These are phyloP conservation scores for Morelia viridis DNA, from an alignment of 2,797 vertebrate species.

Conservation along the genomic window DNA sequence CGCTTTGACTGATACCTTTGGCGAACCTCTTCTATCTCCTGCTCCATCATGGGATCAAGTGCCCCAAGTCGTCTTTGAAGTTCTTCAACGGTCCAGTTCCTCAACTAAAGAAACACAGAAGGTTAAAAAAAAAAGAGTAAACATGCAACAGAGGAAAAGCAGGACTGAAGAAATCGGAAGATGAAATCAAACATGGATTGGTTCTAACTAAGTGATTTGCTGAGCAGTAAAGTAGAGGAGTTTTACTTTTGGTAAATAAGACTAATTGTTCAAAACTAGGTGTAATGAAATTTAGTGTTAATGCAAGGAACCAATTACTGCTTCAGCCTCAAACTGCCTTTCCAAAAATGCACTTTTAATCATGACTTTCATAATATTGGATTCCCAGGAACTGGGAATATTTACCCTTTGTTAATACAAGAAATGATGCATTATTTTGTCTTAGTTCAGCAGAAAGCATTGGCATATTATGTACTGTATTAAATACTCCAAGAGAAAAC, in stretches of 20 bases:
- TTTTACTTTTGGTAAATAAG: background rate
- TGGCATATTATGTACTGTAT: background rate
- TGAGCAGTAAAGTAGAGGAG: background rate
- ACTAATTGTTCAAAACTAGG: background rate
- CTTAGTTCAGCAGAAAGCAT: background rate
- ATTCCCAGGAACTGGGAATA: background rate
- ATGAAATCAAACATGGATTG: background rate
- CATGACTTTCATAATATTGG: background rate
- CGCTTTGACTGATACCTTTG: constrained; percentile 95
- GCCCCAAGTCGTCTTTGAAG: constrained; percentile 83
- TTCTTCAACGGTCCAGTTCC: constrained; percentile 88
- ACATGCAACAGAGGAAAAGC: background rate
- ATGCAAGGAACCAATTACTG: background rate
- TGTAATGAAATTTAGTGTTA: background rate
- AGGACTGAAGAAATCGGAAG: background rate
- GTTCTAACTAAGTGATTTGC: background rate
- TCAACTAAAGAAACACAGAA: constrained; percentile 76
- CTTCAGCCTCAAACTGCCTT: background rate
- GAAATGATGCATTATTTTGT: background rate
- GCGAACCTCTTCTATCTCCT: constrained; percentile 94
- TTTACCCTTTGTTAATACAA: background rate
- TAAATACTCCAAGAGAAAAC: background rate
- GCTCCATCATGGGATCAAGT: constrained; percentile 96
- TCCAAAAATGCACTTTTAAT: background rate
- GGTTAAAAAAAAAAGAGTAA: background rate